Evolutionary conservation across 2,888 invertebrate genomes (phyloP), one percentile per base, ranked within the genome.

Genomic region (Dromius quadrimaculatus): DNA sequence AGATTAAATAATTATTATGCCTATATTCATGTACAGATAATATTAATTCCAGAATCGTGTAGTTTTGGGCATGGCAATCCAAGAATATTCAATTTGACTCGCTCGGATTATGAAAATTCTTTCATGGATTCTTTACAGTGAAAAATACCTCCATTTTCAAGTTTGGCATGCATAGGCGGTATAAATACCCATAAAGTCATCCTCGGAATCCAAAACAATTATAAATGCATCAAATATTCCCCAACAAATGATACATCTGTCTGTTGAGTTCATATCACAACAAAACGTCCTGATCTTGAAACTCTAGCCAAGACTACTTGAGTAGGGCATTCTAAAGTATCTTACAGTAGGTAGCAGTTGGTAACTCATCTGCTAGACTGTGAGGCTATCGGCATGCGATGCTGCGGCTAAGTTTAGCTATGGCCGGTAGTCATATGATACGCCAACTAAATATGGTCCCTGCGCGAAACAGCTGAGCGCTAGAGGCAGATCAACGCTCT

Each of bases 401-500:
- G 65, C 65, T 65, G 65, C 19, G 65, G 38, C 66, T 66, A 66
- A 54, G 54, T 54, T 66, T 66, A 66, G 66, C 32, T 17, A 38
- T 28, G 45, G 63, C 63, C 50, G 32, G 20, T 17, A 50, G 68
- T 68, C 68, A 68, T 68, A 68, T 41, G 68, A 68, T 68, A 68
- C 68, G 62, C 68, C 57, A 68, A 68, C 68, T 68, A 68, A 68
- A 68, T 68, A 68, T 68, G 68, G 68, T 68, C 43, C 66, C 59
- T 59, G 59, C 59, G 59, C 50, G 50, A 54, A 43, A 54, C 50
- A 54, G 50, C 50, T 54, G 50, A 54, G 59, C 36, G 57, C 47
- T 28, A 34, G 23, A 28, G 59, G 15, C 50, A 54, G 50, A 54
- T 54, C 50, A 28, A 28, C 28, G 50, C 50, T 54, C 50, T 54